A percentile compares a stretch with the other conserved stretches of the same genome.
Evolutionary conservation across 2,888 invertebrate genomes (phyloP).

Genomic region (Uloborus plumipes): DNA sequence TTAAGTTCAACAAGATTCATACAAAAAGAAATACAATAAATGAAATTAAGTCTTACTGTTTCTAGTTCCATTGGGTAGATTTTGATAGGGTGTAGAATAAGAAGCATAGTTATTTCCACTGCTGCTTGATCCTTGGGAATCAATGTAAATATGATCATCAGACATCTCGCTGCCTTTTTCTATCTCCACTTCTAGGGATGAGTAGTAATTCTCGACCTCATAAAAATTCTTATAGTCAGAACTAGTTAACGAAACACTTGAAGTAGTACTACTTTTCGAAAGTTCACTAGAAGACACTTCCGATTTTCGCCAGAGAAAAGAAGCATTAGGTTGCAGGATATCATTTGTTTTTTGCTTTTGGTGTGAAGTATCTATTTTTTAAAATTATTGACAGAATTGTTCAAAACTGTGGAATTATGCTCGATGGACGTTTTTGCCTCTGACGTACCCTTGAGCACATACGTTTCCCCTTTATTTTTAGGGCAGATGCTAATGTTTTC

Average conservation of each 20-base stretch:
- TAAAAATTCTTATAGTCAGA: constrained; percentile 56
- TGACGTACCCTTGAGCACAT: too few species aligned
- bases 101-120: constrained; percentile 52
- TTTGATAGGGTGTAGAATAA: constrained; percentile 31
- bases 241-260: constrained; percentile 48
- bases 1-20: not conserved
- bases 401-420: not conserved
- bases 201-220: constrained; percentile 56
- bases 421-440: too few species aligned
- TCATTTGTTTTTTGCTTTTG: constrained; percentile 2
- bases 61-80: constrained; percentile 8
- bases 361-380: not conserved
- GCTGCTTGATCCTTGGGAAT: constrained; percentile 55
- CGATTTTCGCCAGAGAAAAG: constrained; percentile 53
- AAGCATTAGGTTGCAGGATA: constrained; percentile 44
- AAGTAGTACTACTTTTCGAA: constrained; percentile 47
- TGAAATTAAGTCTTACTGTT: constrained; percentile 31
- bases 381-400: not conserved
- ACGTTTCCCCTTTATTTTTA: not conserved
- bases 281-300: constrained; percentile 30
- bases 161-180: constrained; percentile 46
- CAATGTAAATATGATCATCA: constrained; percentile 57
- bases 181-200: constrained; percentile 48
- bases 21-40: not conserved
- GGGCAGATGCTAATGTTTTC: not conserved